Evolutionary conservation across 2,797 vertebrate species (phyloP).

Genomic region (Brotogeris chrysoptera): DNA sequence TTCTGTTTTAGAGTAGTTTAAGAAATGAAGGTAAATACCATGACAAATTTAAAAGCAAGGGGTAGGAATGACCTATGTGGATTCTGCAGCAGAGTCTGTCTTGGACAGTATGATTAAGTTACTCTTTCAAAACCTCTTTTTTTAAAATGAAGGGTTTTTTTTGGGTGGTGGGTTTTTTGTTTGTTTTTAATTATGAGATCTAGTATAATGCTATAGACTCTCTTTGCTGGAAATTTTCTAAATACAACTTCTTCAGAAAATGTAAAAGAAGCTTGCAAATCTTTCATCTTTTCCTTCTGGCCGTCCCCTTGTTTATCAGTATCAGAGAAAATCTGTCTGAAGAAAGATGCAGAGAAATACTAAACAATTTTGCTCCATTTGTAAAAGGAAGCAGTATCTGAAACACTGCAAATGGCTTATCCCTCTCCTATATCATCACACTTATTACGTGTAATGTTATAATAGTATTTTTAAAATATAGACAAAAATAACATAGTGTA

Average conservation of each 20-base stretch:
- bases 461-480: background rate
- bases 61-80: background rate
- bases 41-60: background rate
- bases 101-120: background rate
- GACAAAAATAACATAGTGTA: background rate
- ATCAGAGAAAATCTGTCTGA: background rate
- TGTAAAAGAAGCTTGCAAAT: background rate
- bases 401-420: background rate
- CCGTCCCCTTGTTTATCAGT: background rate
- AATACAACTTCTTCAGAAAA: background rate
- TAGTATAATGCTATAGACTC: background rate
- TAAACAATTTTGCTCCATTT: background rate
- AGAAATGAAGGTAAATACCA: background rate
- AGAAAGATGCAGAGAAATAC: constrained; percentile 8
- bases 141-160: background rate
- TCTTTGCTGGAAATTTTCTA: background rate
- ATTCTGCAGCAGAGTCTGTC: background rate
- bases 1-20: background rate
- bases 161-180: too few species aligned
- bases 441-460: background rate
- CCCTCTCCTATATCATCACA: background rate
- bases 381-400: background rate
- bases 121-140: background rate
- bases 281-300: background rate
- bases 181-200: background rate